Evolutionary conservation across 2,113 vertebrate genomes (phyloP).

Genomic region (Odocoileus virginianus): DNA sequence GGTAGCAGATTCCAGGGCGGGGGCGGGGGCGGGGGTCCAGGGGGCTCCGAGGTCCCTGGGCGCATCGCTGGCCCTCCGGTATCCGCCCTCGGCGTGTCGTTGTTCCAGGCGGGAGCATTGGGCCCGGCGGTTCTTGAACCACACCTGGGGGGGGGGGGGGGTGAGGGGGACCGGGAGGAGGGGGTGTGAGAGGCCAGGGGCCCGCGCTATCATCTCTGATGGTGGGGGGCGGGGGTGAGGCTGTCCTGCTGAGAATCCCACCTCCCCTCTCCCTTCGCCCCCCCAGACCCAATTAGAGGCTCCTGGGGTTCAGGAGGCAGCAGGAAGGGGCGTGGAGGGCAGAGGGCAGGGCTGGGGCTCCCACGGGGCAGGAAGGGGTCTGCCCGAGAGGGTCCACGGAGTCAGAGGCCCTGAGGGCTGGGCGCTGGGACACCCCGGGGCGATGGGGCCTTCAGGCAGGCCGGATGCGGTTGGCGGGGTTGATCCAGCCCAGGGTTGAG

Average conservation of each 20-base stretch:
- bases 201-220: accelerated
- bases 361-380: too few species aligned
- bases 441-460: neutral
- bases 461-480: accelerated
- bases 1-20: neutral
- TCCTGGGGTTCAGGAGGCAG: neutral
- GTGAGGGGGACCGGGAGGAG: too few species aligned
- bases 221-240: too few species aligned
- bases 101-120: too few species aligned
- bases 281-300: neutral
- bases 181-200: too few species aligned
- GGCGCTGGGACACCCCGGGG: neutral
- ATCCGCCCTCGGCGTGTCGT: too few species aligned
- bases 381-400: too few species aligned
- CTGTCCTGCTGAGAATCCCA: accelerated
- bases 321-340: neutral
- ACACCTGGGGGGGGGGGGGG: too few species aligned
- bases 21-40: too few species aligned
- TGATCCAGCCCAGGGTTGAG: accelerated
- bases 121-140: too few species aligned
- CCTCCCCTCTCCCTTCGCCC: accelerated
- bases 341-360: neutral
- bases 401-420: neutral
- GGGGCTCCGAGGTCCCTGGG: too few species aligned
- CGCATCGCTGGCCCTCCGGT: too few species aligned